Evolutionary conservation across 2,888 invertebrate species (phyloP).

Genomic region (Temnothorax unifasciatus): DNA sequence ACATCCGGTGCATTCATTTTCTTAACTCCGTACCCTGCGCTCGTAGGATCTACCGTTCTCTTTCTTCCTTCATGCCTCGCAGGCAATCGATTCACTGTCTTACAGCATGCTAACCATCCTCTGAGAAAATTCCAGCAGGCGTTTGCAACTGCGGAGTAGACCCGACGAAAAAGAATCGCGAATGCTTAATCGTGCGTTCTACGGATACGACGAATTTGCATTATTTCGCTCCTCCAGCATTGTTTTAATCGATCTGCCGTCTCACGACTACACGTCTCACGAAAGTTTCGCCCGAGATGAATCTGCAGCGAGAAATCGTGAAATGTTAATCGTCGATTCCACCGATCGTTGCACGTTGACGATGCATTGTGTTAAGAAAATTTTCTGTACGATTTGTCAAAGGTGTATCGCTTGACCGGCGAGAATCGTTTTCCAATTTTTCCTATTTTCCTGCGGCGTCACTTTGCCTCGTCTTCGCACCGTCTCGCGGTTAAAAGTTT

Average conservation of each 20-base stretch:
- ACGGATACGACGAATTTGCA: constrained; percentile 56
- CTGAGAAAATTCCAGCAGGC: constrained; percentile 70
- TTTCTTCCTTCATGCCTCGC: constrained; percentile 77
- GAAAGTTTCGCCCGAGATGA: constrained; percentile 42
- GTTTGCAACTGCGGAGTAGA: constrained; percentile 63
- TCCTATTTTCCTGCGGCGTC: constrained; percentile 25
- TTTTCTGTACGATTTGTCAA: constrained; percentile 17
- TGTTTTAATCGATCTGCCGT: constrained; percentile 54
- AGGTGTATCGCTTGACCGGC: constrained; percentile 11
- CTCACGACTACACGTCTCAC: constrained; percentile 40
- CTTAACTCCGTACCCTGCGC: constrained; percentile 17
- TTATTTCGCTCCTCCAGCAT: constrained; percentile 27
- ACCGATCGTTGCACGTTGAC: constrained; percentile 27
- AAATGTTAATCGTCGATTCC: constrained; percentile 55
- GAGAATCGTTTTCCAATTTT: constrained; percentile 29
- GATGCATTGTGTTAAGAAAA: constrained; percentile 39
- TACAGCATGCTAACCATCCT: constrained; percentile 82
- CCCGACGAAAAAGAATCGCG: constrained; percentile 70
- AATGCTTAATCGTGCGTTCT: constrained; percentile 74
- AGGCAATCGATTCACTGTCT: constrained; percentile 84
- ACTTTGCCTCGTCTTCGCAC: not conserved
- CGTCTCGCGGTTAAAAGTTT: constrained; percentile 12
- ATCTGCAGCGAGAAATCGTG: constrained; percentile 52
- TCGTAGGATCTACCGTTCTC: constrained; percentile 42
- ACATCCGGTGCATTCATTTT: constrained; percentile 49